Evolutionary conservation across 1,140 invertebrate genomes (phyloP), one percentile per base, ranked within the genome.

Genomic region (Monomorium pharaonis): DNA sequence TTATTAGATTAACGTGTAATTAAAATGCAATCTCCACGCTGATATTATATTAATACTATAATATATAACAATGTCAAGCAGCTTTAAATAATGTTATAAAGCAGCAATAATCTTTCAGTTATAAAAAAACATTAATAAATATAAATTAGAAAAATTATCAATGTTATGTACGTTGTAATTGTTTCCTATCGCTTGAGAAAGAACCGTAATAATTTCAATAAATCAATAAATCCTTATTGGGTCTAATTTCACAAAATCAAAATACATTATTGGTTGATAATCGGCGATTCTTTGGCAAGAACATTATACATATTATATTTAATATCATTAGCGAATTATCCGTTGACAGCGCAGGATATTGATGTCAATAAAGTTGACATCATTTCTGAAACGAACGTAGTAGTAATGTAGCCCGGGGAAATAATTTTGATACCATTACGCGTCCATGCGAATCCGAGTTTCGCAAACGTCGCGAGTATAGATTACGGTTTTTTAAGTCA

Each of bases 401-500:
- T 16, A 54, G 16, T 30, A 69, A 65, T 78, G n/a, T n/a, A n/a
- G n/a, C n/a, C 27, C 21, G 21, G 16, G 33, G 69, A 70, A n/a
- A 6, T 63, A 69, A 80, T 80, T 80, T n/a, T 44, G 33, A 80
- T 33, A 27, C 33, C 21, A 54, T 80, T 27, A 21, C 21, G 63
- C n/a, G 30, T n/a, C n/a, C n/a, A n/a, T 2, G 30, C 16, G 30
- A 37, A 37, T 27, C 30, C 44, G 37, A 67, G 16, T 80, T 78
- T 70, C 74, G 42, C 60, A 56, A 42, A 49, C 7, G 14, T 37
- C 42, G 85, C 14, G 78, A 62, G 51, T 49, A 47, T 56, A 47
- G 51, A n/a, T 63, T 42, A 42, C 21, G 10, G 24, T 54, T 65
- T 51, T 74, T 76, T 51, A 42, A 63, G 56, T 65, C 54, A 44